These are phyloP conservation scores for Trachelus stipa DNA, from an alignment of 2,888 invertebrate genomes.

Conservation along the genomic window DNA sequence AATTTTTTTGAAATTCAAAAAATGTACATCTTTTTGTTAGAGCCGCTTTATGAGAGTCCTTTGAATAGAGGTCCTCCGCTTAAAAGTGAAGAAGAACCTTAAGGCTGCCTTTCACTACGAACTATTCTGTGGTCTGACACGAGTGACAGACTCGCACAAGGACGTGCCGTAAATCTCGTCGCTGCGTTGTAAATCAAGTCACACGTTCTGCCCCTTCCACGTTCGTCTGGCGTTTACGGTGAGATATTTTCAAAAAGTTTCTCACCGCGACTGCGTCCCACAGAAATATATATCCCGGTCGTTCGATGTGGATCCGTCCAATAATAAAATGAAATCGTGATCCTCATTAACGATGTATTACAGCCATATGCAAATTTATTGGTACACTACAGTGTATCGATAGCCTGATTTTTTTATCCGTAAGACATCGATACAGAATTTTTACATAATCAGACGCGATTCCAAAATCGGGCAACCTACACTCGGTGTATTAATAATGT, in stretches of 20 bases:
- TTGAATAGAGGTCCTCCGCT: not conserved
- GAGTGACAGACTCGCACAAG: constrained; percentile 3
- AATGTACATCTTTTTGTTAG: not conserved
- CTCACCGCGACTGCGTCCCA: not conserved
- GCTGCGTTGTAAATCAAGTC: constrained; percentile 33
- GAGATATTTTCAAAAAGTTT: not conserved
- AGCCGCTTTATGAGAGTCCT: not conserved
- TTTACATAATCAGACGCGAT: not conserved
- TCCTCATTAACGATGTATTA: not conserved
- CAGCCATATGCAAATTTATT: not conserved
- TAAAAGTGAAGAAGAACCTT: not conserved
- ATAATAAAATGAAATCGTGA: not conserved
- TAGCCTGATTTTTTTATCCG: not conserved
- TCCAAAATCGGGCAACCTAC: not conserved
- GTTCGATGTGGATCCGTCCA: not conserved
- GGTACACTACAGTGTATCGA: not conserved
- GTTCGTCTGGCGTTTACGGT: not conserved
- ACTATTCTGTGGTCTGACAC: not conserved
- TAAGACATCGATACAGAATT: not conserved
- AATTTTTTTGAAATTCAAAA: not conserved
- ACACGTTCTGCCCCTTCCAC: constrained; percentile 23
- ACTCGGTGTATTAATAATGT: not conserved
- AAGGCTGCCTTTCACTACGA: not conserved
- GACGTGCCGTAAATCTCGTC: constrained; percentile 40
- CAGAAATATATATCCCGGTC: not conserved